Conservation (phyloP, 2,888 invertebrate genomes). For the Xanthostigma xanthostigma region DNA sequence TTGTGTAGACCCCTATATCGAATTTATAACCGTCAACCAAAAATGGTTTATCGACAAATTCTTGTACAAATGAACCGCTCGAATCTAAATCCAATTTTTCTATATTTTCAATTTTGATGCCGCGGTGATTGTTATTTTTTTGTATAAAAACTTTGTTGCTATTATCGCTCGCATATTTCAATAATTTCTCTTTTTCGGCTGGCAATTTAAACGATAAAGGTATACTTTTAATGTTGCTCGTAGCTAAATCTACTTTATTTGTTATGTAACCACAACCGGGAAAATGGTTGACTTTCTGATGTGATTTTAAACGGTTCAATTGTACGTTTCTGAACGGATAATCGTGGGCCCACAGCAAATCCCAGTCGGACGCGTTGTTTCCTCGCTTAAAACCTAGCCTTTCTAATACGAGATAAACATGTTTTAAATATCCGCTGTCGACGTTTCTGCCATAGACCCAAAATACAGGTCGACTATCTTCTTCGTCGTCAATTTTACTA, state of each 20-base stretch:
- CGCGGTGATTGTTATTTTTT: conserved; percentile 84
- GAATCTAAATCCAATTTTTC: conserved; percentile 52
- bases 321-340: conserved; percentile 61
- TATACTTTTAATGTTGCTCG: conserved; percentile 59
- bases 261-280: conserved; percentile 89
- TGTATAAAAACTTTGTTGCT: conserved; percentile 69
- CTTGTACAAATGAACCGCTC: conserved; percentile 74
- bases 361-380: conserved; percentile 50
- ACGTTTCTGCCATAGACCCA: conserved; percentile 45
- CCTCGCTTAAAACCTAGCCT: conserved; percentile 56
- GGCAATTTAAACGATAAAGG: conserved; percentile 85
- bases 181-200: conserved; percentile 48
- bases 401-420: conserved; percentile 66
- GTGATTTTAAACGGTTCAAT: conserved; percentile 43
- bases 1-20: conserved; percentile 90
- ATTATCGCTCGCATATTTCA: conserved; percentile 49
- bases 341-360: conserved; percentile 86
- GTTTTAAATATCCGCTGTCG: conserved; percentile 55
- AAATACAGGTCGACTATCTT: conserved; percentile 26
- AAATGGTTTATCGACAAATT: conserved; percentile 76
- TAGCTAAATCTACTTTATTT: conserved; percentile 81
- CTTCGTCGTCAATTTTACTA: neutral
- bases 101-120: conserved; percentile 60
- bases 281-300: conserved; percentile 83
- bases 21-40: conserved; percentile 89